Conservation (phyloP, 2,113 vertebrate species). For the Lucifuga dentata region DNA sequence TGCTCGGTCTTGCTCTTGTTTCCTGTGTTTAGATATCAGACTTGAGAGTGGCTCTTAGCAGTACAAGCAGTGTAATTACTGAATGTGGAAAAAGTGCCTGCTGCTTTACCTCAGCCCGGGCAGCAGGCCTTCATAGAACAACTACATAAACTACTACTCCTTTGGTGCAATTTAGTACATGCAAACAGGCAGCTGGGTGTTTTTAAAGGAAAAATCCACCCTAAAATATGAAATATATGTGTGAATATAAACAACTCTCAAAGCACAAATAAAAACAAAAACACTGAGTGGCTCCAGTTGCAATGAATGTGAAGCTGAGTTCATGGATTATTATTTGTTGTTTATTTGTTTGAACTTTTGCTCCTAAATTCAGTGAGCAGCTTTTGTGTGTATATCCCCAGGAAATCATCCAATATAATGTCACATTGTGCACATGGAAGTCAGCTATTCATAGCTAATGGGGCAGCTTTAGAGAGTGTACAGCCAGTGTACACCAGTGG, state of each 20-base stretch:
- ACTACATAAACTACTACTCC: slow-evolving; percentile 33
- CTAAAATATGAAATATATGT: slow-evolving; percentile 4
- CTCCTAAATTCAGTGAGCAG: no score
- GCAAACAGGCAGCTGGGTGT: slow-evolving; percentile 17
- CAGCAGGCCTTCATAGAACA: slow-evolving; percentile 33
- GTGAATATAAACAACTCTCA: slow-evolving; percentile 15
- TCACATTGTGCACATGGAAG: slow-evolving; percentile 7
- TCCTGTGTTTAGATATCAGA: slow-evolving; percentile 73
- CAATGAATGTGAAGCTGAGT: slow-evolving; percentile 4
- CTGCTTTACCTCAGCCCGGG: slow-evolving; percentile 58
- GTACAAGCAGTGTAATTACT: slow-evolving; percentile 69
- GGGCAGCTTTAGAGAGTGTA: background rate
- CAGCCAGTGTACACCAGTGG: background rate
- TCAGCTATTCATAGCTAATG: slow-evolving; percentile 1
- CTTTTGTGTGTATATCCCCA: slow-evolving; percentile 1
- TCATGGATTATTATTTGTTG: slow-evolving; percentile 5
- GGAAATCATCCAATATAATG: slow-evolving; percentile 29
- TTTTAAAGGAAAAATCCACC: slow-evolving; percentile 24
- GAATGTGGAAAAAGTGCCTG: slow-evolving; percentile 68
- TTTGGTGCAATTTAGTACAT: slow-evolving; percentile 30
- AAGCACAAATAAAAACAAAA: slow-evolving; percentile 8
- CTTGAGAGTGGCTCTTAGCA: slow-evolving; percentile 58
- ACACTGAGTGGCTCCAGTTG: background rate
- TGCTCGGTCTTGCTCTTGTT: slow-evolving; percentile 36
- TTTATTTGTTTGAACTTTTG: slow-evolving; percentile 8